A percentile compares a stretch with the other conserved stretches of the same genome.
Evolutionary conservation across 2,888 invertebrate genomes (phyloP).

Genomic region (Halocaridina rubra): DNA sequence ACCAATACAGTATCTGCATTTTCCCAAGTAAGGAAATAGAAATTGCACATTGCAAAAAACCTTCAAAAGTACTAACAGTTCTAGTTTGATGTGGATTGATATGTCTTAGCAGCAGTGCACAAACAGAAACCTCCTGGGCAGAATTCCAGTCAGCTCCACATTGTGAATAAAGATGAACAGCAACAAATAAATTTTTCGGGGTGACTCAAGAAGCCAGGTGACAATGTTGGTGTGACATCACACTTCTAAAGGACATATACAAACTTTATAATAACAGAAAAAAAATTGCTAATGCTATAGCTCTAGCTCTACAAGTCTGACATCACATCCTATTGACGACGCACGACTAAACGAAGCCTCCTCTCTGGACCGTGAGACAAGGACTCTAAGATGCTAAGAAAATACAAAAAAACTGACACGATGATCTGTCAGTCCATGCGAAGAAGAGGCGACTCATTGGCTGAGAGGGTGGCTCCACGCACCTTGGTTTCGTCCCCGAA

Average conservation of each 20-base stretch:
- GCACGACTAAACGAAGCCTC: not conserved
- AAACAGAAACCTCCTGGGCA: too few relatives aligned
- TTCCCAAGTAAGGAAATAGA: too few relatives aligned
- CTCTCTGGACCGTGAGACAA: not conserved
- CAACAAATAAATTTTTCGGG: not conserved
- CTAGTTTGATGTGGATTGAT: too few relatives aligned
- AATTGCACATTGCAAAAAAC: too few relatives aligned
- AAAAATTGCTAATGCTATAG: not conserved
- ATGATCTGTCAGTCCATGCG: slow-evolving; percentile 39
- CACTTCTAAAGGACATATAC: not conserved
- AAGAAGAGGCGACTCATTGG: not conserved
- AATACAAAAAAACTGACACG: not conserved
- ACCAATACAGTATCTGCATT: too few relatives aligned
- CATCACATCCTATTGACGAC: not conserved
- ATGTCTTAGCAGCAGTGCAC: too few relatives aligned
- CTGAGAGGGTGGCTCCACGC: slow-evolving; percentile 19
- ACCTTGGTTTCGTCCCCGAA: slow-evolving; percentile 47
- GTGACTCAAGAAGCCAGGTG: not conserved
- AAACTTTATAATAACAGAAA: not conserved
- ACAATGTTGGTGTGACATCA: slow-evolving; percentile 20
- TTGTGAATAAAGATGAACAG: not conserved
- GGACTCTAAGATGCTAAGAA: slow-evolving; percentile 38
- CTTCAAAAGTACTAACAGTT: too few relatives aligned
- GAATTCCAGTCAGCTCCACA: too few relatives aligned
- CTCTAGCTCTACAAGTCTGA: slow-evolving; percentile 9